These are phyloP conservation scores for Lacerta bilineata DNA, from an alignment of 2,797 vertebrate genomes.

Conservation along the genomic window DNA sequence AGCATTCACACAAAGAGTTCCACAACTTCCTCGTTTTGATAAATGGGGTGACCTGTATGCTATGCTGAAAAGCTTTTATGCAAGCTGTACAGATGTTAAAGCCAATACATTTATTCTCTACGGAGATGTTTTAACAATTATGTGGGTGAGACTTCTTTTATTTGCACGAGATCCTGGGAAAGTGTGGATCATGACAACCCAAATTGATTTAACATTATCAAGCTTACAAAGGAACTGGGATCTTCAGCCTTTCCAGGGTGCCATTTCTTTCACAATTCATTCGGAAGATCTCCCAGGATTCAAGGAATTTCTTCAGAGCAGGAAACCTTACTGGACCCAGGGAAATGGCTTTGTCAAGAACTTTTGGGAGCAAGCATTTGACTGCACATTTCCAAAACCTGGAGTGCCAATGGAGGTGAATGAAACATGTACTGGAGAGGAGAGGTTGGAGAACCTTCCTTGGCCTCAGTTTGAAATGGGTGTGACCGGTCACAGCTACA, in stretches of 20 bases:
- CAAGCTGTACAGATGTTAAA: neutral
- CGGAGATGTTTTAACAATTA: neutral
- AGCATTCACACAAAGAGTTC: neutral
- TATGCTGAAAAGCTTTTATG: too few relatives aligned
- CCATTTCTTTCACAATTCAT: constrained; percentile 9
- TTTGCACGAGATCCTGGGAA: neutral
- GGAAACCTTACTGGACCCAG: neutral
- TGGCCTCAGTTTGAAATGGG: neutral
- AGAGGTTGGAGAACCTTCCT: neutral
- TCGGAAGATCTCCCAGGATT: neutral
- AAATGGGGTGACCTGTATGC: neutral
- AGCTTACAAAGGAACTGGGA: neutral
- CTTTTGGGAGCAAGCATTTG: constrained; percentile 22
- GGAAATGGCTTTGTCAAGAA: constrained; percentile 3
- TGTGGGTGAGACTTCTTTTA: neutral
- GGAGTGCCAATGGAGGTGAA: too few relatives aligned
- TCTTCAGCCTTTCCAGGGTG: neutral
- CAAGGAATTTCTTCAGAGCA: neutral
- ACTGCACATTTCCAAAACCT: neutral
- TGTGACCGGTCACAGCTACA: neutral
- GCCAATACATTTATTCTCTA: neutral
- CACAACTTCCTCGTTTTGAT: neutral
- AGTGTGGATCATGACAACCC: neutral
- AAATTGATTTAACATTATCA: neutral
- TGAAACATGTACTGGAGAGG: neutral